Evolutionary conservation across 2,888 invertebrate genomes (phyloP).

Genomic region (Oeneis ivallda): DNA sequence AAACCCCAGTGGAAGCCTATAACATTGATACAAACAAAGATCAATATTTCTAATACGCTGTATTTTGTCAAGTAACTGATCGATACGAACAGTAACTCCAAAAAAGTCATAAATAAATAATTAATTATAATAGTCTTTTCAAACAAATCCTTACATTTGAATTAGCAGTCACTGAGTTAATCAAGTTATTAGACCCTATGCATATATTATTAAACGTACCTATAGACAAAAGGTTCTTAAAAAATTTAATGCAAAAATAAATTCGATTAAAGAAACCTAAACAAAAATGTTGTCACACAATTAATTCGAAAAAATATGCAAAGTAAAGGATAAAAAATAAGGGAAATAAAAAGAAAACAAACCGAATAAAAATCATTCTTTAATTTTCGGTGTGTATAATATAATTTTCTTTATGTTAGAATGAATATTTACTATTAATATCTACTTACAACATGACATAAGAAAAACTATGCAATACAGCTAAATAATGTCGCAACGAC

Average conservation of each 20-base stretch:
- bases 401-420: conserved; percentile 67
- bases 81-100: background rate
- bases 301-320: background rate
- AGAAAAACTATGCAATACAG: conserved; percentile 61
- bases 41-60: background rate
- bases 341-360: conserved; percentile 52
- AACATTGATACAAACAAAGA: conserved; percentile 2
- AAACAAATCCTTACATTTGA: conserved; percentile 61
- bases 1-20: conserved; percentile 9
- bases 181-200: conserved; percentile 13
- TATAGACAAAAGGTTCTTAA: conserved; percentile 40
- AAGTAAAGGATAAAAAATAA: conserved; percentile 38
- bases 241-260: conserved; percentile 35
- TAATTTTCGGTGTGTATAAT: conserved; percentile 75
- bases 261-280: background rate
- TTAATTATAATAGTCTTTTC: conserved; percentile 57
- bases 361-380: conserved; percentile 71
- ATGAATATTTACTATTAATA: conserved; percentile 71
- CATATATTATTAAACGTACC: conserved; percentile 24
- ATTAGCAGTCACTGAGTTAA: conserved; percentile 31
- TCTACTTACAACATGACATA: conserved; percentile 73
- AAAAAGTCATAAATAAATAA: conserved; percentile 7
- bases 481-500: conserved; percentile 67
- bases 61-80: conserved; percentile 2
- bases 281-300: conserved; percentile 26